Evolutionary conservation across 2,797 vertebrate species (phyloP).

Genomic region (Muraenolepis orangiensis): DNA sequence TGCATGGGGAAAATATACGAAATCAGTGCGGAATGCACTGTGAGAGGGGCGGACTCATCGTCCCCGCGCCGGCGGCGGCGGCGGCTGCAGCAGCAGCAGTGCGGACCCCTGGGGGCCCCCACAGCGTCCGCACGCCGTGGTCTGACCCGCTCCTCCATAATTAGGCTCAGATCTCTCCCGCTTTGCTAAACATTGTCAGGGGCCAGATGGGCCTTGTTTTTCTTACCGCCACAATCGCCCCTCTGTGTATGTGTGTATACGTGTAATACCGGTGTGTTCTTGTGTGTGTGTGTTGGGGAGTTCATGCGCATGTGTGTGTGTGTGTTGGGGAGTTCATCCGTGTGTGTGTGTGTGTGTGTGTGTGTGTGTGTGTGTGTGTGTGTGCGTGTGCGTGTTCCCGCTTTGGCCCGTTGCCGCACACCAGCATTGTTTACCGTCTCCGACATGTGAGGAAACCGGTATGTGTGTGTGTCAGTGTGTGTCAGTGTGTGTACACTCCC

Average conservation of each 20-base stretch:
- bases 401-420: constrained; percentile 13
- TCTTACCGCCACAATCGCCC: constrained; percentile 64
- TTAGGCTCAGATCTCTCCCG: constrained; percentile 63
- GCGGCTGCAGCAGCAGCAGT: too few relatives aligned
- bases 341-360: constrained; percentile 27
- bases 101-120: too few relatives aligned
- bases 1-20: constrained; percentile 32
- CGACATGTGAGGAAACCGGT: constrained; percentile 69
- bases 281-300: constrained; percentile 22
- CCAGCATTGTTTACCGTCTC: constrained; percentile 63
- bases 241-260: neutral
- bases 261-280: neutral
- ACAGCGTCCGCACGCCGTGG: constrained; percentile 10
- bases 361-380: constrained; percentile 28
- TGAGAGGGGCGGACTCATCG: neutral
- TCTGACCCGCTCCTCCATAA: constrained; percentile 51
- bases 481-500: constrained; percentile 59
- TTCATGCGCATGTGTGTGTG: neutral
- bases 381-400: constrained; percentile 22
- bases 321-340: constrained; percentile 30
- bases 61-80: too few relatives aligned
- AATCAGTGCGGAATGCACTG: constrained; percentile 47
- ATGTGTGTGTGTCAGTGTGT: constrained; percentile 53
- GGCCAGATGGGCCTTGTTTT: constrained; percentile 67
- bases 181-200: constrained; percentile 63